Conservation (phyloP, 2,888 invertebrate species). For the Tetranychus piercei region DNA sequence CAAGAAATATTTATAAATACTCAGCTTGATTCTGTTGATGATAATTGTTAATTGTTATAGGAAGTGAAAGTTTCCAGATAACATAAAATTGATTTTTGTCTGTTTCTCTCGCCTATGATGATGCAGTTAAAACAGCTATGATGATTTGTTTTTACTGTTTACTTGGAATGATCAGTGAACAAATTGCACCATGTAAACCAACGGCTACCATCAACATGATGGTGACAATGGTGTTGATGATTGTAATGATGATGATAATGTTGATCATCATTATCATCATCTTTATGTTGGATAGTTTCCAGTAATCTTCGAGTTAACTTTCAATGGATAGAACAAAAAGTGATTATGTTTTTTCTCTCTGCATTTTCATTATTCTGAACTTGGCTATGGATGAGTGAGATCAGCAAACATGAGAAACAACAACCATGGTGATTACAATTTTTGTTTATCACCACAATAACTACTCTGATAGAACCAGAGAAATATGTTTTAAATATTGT, state of each 20-base stretch:
- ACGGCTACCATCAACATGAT: neutral
- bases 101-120: no score
- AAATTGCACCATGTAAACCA: neutral
- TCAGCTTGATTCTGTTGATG: no score
- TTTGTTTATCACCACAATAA: neutral
- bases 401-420: neutral
- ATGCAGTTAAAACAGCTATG: no score
- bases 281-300: neutral
- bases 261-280: neutral
- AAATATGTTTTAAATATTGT: no score
- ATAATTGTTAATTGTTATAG: no score
- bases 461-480: neutral
- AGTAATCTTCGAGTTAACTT: neutral
- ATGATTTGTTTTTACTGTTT: no score
- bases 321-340: neutral
- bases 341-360: neutral
- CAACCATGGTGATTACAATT: neutral
- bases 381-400: neutral
- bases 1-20: no score
- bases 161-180: no score
- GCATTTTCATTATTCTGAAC: neutral
- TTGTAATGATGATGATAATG: neutral
- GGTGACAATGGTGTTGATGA: neutral
- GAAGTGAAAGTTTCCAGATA: no score
- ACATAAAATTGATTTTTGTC: no score